Base-by-base conservation (phyloP, 2,113 vertebrate genomes). In the Haplotaxodon microlepis region DNA sequence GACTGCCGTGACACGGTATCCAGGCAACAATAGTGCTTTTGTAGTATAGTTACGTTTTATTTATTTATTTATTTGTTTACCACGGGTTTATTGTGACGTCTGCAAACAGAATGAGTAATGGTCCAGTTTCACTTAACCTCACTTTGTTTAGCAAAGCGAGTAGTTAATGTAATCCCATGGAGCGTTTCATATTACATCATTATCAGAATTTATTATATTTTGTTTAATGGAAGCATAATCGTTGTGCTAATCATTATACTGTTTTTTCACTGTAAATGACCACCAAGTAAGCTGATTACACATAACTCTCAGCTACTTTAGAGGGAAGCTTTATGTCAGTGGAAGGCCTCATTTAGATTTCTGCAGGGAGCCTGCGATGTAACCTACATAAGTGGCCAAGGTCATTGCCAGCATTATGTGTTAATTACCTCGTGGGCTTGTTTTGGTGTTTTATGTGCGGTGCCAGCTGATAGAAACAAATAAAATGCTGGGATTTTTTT, bases 21-120 rank as follows among this genome's bases (percentile, higher is more conserved):
- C 69, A 29, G 14, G 4, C 14, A 76, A 29, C 21, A 76, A 47
- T 47, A 29, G 2, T 76, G 38, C 14, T 45, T 61, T 73, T 45
- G 38, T 45, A 73, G 40, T 29, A 16, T 9, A 17, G 14, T 73
- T 73, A 11, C 11, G 38, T 27, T 71, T 71, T 42, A 71, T 76
- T 73, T 42, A 71, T 76, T 73, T 42, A 71, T 42, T 73, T 73
- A 17, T 73, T 73, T 47, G 14, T 76, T 76, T 7, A 17, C 14
- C 40, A 7, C 0, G 1, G 7, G 24, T 47, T 76, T 47, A 76
- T 47, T 29, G 9, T 47, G 69, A 76, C 24, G 1, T 76, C 40
- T 76, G 14, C 40, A 47, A 45, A 76, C 40, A 29, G 40, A 47
- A 76, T 17, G 40, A 17, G 40, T 76, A 45, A 73, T 27, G 21